A percentile compares a stretch with the other conserved stretches of the same genome.
Conservation (phyloP, 2,113 vertebrate species). For the Nymphicus hollandicus region DNA sequence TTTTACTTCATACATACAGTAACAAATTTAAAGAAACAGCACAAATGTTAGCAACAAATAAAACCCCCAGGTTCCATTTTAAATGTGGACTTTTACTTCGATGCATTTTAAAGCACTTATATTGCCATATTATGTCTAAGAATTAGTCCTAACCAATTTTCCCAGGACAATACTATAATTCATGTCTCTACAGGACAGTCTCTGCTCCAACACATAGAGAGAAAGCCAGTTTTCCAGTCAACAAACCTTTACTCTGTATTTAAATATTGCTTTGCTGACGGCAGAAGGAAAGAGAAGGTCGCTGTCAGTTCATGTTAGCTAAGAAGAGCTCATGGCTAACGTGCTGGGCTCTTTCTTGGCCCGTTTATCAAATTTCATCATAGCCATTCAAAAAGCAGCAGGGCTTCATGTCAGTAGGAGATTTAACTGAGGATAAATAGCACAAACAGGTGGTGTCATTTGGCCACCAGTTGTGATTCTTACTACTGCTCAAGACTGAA, state of each 20-base stretch:
- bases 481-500: not conserved
- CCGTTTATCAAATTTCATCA: not conserved
- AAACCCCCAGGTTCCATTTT: not conserved
- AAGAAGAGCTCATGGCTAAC: not conserved
- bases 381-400: not conserved
- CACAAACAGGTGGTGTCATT: not conserved
- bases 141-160: not conserved
- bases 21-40: not conserved
- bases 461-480: not conserved
- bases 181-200: no score
- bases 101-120: accelerated
- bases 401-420: not conserved
- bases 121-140: accelerated
- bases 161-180: not conserved
- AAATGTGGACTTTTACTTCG: not conserved
- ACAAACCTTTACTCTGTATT: not conserved
- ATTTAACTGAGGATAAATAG: not conserved
- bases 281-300: not conserved
- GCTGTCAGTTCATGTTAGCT: not conserved
- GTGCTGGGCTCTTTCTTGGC: accelerated
- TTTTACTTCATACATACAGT: not conserved
- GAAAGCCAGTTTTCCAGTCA: not conserved
- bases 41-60: not conserved
- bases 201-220: not conserved
- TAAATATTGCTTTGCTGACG: not conserved